Conservation (phyloP, 2,888 invertebrate species). For the Matsumyia berberina region DNA sequence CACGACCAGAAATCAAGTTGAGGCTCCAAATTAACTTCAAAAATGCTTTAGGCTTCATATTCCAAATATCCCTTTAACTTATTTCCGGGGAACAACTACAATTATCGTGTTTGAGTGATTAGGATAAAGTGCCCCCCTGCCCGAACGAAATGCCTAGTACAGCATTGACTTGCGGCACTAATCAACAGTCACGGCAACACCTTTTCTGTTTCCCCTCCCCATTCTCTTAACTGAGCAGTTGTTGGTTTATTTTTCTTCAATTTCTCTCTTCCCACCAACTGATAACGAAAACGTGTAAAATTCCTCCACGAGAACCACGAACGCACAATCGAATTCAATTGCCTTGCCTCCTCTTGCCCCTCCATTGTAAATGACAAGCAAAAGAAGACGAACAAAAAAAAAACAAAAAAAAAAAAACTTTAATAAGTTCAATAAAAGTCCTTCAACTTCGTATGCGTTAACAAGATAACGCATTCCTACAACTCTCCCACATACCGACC, state of each 20-base stretch:
- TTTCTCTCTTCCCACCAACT: constrained; percentile 22
- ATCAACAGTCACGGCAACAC: constrained; percentile 18
- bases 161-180: too few species aligned
- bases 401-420: constrained; percentile 26
- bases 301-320: constrained; percentile 8
- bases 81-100: too few species aligned
- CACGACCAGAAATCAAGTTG: too few species aligned
- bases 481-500: constrained; percentile 28
- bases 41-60: too few species aligned
- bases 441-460: constrained; percentile 71
- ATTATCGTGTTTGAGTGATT: too few species aligned
- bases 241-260: not conserved
- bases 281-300: constrained; percentile 33
- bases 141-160: too few species aligned
- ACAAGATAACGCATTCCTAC: constrained; percentile 61
- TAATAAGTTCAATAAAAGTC: constrained; percentile 73
- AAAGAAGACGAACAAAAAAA: constrained; percentile 18
- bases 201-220: not conserved
- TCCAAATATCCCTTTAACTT: too few species aligned
- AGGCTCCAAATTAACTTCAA: too few species aligned
- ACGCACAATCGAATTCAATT: constrained; percentile 36
- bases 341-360: constrained; percentile 2
- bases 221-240: constrained; percentile 4
- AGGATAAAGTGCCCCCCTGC: too few species aligned
- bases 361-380: constrained; percentile 18